These are phyloP conservation scores for Drosophila asahinai DNA, from an alignment of 1,140 invertebrate species.

Conservation along the genomic window DNA sequence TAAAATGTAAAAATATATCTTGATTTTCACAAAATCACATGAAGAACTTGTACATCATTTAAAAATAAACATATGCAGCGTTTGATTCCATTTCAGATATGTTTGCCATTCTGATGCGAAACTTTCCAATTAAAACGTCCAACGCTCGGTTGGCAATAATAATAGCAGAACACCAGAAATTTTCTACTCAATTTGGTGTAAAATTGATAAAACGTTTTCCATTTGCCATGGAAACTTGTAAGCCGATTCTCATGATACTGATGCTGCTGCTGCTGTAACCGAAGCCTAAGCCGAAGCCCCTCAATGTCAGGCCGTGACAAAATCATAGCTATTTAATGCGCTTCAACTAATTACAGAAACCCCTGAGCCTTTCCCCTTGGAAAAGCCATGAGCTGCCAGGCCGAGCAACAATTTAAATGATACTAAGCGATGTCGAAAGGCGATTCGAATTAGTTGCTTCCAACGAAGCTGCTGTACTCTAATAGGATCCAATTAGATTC, in stretches of 20 bases:
- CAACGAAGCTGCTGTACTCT: not conserved
- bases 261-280: not conserved
- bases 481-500: not conserved
- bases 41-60: slow-evolving; percentile 7
- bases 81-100: slow-evolving; percentile 69
- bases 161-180: not conserved
- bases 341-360: slow-evolving; percentile 57
- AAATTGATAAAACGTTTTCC: slow-evolving; percentile 46
- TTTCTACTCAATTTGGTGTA: slow-evolving; percentile 28
- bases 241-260: slow-evolving; percentile 32
- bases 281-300: slow-evolving; percentile 17
- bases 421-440: slow-evolving; percentile 22
- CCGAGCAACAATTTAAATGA: slow-evolving; percentile 38
- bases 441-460: slow-evolving; percentile 5
- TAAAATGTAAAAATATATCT: slow-evolving; percentile 20
- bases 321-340: slow-evolving; percentile 63
- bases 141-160: not conserved
- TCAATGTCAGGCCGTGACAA: slow-evolving; percentile 59
- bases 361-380: slow-evolving; percentile 7
- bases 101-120: slow-evolving; percentile 24
- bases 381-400: slow-evolving; percentile 35
- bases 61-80: slow-evolving; percentile 7
- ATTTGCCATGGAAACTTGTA: slow-evolving; percentile 50
- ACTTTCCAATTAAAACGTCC: slow-evolving; percentile 60
- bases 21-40: not conserved